Conservation (phyloP, 1,140 invertebrate species). For the Euura saliciscinereae region DNA sequence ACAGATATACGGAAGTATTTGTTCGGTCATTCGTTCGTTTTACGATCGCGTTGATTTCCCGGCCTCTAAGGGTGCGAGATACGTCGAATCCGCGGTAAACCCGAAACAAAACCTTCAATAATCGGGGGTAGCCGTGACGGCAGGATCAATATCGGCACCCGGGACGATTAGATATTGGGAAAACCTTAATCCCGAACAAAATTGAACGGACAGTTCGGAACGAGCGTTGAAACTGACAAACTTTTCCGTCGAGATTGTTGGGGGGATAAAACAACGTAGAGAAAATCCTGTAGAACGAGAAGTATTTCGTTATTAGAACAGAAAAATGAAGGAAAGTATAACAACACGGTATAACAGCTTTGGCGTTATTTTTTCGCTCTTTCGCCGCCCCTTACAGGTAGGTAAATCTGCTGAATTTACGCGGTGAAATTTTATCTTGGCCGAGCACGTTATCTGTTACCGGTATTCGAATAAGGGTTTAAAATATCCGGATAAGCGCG, state of each 20-base stretch:
- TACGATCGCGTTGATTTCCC: background rate
- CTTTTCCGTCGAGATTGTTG: too few species aligned
- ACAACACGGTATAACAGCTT: too few species aligned
- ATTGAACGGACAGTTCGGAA: background rate
- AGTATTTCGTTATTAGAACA: background rate
- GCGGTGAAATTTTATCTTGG: background rate
- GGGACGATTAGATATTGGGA: slow-evolving; percentile 1
- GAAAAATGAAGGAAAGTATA: background rate
- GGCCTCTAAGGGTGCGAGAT: background rate
- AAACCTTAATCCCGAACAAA: background rate
- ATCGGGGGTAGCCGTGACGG: background rate
- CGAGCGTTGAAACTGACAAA: background rate
- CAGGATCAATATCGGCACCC: background rate
- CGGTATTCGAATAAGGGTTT: background rate
- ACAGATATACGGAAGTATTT: background rate
- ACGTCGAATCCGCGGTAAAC: background rate
- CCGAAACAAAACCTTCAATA: background rate
- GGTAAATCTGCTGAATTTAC: background rate
- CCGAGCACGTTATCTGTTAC: background rate
- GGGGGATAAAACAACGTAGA: too few species aligned
- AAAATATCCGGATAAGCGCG: background rate
- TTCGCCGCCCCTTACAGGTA: too few species aligned
- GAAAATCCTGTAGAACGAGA: background rate
- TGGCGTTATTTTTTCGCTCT: too few species aligned
- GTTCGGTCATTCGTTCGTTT: background rate